phyloP scores from a whole-genome alignment of 1,140 invertebrate species.

The Mamestra configurata region DNA sequence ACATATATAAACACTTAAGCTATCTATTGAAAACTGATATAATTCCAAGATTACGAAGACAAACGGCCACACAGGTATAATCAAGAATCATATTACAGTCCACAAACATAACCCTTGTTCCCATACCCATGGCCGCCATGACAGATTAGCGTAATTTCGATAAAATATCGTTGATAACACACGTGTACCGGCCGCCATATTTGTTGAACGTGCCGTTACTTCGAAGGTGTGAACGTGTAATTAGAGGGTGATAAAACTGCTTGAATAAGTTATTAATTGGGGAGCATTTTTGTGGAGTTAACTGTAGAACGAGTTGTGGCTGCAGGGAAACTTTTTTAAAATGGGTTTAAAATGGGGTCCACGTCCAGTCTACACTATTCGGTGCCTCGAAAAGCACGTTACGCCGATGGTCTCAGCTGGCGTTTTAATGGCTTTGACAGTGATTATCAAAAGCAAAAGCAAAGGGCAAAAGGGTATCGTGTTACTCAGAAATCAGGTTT shows the following conservation, averaged over 20 bases:
- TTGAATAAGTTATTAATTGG: neutral
- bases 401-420: too few species aligned
- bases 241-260: neutral
- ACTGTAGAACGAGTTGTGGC: neutral
- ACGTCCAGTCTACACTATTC: too few species aligned
- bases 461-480: too few species aligned
- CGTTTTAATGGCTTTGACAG: too few species aligned
- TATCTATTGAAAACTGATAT: too few species aligned
- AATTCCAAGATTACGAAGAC: too few species aligned
- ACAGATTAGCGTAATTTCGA: slow-evolving; percentile 37
- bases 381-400: too few species aligned
- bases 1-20: too few species aligned
- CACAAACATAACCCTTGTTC: neutral
- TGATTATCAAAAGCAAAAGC: too few species aligned
- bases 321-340: neutral
- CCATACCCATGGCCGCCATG: neutral
- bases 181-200: slow-evolving; percentile 6
- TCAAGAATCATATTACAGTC: neutral
- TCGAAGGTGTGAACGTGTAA: slow-evolving; percentile 9
- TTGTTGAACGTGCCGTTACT: slow-evolving; percentile 13
- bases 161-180: slow-evolving; percentile 26
- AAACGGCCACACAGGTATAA: neutral
- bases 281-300: neutral
- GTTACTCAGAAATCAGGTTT: too few species aligned
- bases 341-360: too few species aligned